Percentiles rank a stretch among this genome's conserved stretches.
These are phyloP conservation scores for Drosophila rubida DNA, from an alignment of 2,888 invertebrate species.

Conservation along the genomic window DNA sequence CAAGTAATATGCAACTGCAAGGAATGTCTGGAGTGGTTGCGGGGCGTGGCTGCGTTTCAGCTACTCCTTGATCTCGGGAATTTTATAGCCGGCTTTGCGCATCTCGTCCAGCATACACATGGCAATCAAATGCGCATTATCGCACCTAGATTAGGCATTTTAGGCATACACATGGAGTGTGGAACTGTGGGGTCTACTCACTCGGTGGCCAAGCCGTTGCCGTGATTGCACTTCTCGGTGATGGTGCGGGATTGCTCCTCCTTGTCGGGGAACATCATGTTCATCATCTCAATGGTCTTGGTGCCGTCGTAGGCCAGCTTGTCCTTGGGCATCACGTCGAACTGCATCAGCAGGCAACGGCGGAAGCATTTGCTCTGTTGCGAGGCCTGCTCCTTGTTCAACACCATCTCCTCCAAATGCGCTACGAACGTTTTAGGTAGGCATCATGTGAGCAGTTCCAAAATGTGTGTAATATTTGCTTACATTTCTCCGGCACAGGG, in stretches of 20 bases:
- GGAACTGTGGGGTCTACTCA: slow-evolving; percentile 44
- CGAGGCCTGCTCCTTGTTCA: slow-evolving; percentile 65
- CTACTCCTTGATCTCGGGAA: slow-evolving; percentile 69
- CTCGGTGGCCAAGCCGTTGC: slow-evolving; percentile 59
- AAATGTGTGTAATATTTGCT: background rate
- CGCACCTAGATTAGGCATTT: slow-evolving; percentile 59
- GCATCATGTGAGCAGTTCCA: too few species aligned
- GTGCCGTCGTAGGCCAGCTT: slow-evolving; percentile 40
- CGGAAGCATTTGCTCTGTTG: slow-evolving; percentile 81
- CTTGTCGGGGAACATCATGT: slow-evolving; percentile 65
- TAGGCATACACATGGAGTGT: too few species aligned
- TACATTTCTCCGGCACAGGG: slow-evolving; percentile 58
- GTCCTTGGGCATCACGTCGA: slow-evolving; percentile 68
- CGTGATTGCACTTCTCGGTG: slow-evolving; percentile 56
- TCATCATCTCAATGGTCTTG: slow-evolving; percentile 63
- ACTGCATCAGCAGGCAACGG: slow-evolving; percentile 79
- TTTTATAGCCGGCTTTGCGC: slow-evolving; percentile 53
- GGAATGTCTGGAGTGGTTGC: background rate
- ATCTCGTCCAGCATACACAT: slow-evolving; percentile 72
- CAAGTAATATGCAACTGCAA: background rate
- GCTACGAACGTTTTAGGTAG: slow-evolving; percentile 45
- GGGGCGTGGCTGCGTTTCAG: background rate
- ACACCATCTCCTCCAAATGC: slow-evolving; percentile 68
- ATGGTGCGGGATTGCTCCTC: slow-evolving; percentile 47
- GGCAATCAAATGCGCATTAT: slow-evolving; percentile 68